These are phyloP conservation scores for Siphlonurus alternatus DNA, from an alignment of 2,888 invertebrate species.

Conservation along the genomic window DNA sequence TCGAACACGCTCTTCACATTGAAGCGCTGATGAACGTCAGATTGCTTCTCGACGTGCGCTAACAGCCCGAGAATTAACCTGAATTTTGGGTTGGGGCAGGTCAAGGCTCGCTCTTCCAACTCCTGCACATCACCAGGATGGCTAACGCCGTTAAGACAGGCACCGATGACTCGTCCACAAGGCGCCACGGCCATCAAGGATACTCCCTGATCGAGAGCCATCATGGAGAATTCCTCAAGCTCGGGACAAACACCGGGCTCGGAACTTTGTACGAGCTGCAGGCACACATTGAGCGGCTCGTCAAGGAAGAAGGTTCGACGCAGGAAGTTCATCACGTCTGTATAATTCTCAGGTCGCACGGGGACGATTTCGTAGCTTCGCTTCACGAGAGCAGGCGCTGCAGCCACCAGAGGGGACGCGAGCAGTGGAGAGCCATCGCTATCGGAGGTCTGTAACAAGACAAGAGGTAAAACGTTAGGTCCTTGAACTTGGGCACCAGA, in stretches of 20 bases:
- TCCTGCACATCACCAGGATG: slow-evolving; percentile 22
- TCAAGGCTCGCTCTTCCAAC: slow-evolving; percentile 26
- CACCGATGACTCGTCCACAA: slow-evolving; percentile 38
- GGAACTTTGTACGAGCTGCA: slow-evolving; percentile 35
- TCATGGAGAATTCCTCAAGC: slow-evolving; percentile 41
- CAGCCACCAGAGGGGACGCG: not conserved
- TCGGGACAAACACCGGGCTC: slow-evolving; percentile 41
- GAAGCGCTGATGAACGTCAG: slow-evolving; percentile 26
- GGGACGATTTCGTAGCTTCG: slow-evolving; percentile 5
- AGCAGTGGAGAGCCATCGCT: not conserved
- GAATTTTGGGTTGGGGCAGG: slow-evolving; percentile 42
- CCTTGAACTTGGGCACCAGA: not conserved
- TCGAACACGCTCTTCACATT: slow-evolving; percentile 35
- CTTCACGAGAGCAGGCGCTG: not conserved
- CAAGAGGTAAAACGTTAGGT: not conserved
- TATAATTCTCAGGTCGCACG: slow-evolving; percentile 33
- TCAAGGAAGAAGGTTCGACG: slow-evolving; percentile 63
- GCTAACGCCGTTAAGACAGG: slow-evolving; percentile 34
- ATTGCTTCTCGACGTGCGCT: slow-evolving; percentile 35
- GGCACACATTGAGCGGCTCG: slow-evolving; percentile 58
- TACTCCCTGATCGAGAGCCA: slow-evolving; percentile 33
- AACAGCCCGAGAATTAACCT: slow-evolving; percentile 43
- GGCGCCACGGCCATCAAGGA: slow-evolving; percentile 44
- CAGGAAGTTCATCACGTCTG: slow-evolving; percentile 51
- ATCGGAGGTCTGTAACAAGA: not conserved